Evolutionary conservation across 1,140 invertebrate genomes (phyloP), one percentile per base, ranked within the genome.

Genomic region (Stegodyphus dumicola): DNA sequence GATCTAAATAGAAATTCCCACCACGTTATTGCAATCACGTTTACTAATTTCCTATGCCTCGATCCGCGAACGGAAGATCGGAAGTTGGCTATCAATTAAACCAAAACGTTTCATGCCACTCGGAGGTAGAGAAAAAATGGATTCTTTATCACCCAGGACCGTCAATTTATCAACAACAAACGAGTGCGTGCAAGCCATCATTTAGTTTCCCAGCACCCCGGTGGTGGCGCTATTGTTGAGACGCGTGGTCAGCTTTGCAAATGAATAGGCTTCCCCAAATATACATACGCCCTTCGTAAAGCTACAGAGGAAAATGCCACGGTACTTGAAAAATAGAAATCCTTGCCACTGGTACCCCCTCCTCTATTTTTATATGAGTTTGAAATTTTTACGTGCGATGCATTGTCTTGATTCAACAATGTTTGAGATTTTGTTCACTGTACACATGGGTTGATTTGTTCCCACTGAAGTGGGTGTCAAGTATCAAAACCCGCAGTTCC

Each of bases 61-160:
- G 53, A 15, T 6, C 5, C 15, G 33, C 9, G 33, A 49, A 65
- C 48, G 60, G 48, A 9, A 77, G 66, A 77, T 77, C 75, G 75
- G 75, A 77, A 77, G 60, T 52, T 66, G 10, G 54, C 75, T 60
- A 77, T 77, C 54, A 77, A 77, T 77, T 77, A 77, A 66, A 77
- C 73, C 48, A 33, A 48, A 77, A 15, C 17, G 54, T 75, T 18
- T 48, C 51, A 60, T 77, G 33, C 73, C 33, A 15, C 10, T 49
- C 56, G 65, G 65, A 77, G 51, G 17, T 17, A 11, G 54, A 17
- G 17, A 5, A 56, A 56, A 17, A 52, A 18, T 33, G 10, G 75
- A 65, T n/a, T 18, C 60, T 77, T 54, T 51, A 66, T 65, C 75
- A 56, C 6, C 5, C 7, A 13, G 60, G 15, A 66, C 66, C 75